These are phyloP conservation scores for Phoebastria nigripes DNA, from an alignment of 2,797 vertebrate genomes.

Conservation along the genomic window DNA sequence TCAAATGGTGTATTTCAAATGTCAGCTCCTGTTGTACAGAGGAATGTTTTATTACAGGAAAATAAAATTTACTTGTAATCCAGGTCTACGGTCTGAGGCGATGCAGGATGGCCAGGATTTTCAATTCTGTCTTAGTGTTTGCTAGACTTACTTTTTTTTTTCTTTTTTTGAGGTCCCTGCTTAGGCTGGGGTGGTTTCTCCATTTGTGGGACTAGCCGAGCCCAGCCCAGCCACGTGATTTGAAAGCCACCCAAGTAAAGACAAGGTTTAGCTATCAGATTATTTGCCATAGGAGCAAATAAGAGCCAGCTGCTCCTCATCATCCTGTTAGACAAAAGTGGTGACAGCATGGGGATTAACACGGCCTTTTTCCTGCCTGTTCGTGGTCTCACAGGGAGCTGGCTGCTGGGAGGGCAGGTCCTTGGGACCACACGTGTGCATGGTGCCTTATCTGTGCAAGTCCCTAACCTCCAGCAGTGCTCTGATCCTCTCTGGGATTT, in stretches of 20 bases:
- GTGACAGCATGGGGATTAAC: background rate
- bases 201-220: background rate
- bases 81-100: background rate
- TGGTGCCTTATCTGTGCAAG: background rate
- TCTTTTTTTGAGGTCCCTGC: background rate
- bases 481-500: background rate
- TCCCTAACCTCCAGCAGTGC: background rate
- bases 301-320: background rate
- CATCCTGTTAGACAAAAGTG: background rate
- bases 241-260: background rate
- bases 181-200: background rate
- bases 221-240: background rate
- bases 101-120: background rate
- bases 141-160: background rate
- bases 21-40: constrained; percentile 21
- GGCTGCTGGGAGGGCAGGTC: background rate
- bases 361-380: background rate
- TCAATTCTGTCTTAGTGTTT: background rate
- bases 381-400: accelerated
- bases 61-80: background rate
- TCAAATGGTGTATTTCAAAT: constrained; percentile 41
- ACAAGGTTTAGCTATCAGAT: background rate
- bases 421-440: accelerated
- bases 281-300: background rate
- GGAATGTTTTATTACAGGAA: constrained; percentile 13